Conservation (phyloP, 2,113 vertebrate genomes). For the Scomber scombrus region DNA sequence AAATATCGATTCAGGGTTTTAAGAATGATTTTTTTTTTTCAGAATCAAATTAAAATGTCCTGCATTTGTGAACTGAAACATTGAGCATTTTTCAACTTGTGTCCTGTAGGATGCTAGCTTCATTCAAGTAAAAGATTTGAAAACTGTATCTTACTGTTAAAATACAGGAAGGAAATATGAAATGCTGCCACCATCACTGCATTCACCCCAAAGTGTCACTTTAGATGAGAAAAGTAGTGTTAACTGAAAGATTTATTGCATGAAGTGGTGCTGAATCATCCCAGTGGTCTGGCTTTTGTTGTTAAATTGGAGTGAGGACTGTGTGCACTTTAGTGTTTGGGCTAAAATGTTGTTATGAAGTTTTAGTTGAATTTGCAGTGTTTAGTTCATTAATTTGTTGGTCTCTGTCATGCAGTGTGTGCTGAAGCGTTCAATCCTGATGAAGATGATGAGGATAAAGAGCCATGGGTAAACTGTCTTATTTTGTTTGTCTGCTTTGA, state of each 20-base stretch:
- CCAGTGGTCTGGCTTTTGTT: neutral
- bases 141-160: neutral
- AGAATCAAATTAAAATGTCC: no score
- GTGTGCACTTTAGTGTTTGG: neutral
- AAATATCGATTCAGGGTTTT: no score
- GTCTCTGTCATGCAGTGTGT: conserved; percentile 89
- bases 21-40: no score
- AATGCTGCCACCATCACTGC: neutral
- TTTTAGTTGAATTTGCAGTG: neutral
- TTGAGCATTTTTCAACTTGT: no score
- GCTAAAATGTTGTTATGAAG: neutral
- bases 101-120: neutral
- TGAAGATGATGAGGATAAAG: conserved; percentile 96
- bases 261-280: conserved; percentile 23
- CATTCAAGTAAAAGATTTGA: neutral
- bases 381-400: neutral
- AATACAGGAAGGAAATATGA: conserved; percentile 19
- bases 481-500: neutral
- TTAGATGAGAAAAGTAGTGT: neutral
- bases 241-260: conserved; percentile 34
- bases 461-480: conserved; percentile 89
- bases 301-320: neutral
- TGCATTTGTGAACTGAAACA: no score
- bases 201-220: neutral
- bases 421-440: conserved; percentile 98